These are phyloP conservation scores for Eupsittula cactorum DNA, from an alignment of 2,113 vertebrate species.

Conservation along the genomic window DNA sequence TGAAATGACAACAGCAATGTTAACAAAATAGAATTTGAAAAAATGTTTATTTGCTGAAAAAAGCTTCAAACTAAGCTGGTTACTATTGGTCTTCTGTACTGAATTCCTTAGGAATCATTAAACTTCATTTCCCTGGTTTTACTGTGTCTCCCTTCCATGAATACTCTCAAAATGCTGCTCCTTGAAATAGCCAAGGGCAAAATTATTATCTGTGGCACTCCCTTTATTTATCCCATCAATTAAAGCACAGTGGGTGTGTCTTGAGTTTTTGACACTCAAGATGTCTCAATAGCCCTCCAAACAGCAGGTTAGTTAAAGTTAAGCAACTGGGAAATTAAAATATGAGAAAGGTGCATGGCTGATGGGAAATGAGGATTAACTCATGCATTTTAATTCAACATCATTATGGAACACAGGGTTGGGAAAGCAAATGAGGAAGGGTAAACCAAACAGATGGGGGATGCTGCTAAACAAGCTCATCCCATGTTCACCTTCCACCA, in stretches of 20 bases:
- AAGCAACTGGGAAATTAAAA: neutral
- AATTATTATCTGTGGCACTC: neutral
- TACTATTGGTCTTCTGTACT: neutral
- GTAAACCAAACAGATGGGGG: neutral
- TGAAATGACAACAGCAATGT: neutral
- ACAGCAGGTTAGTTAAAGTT: neutral
- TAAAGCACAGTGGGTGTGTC: fast-evolving
- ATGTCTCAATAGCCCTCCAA: neutral
- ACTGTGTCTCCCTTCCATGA: neutral
- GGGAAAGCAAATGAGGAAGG: neutral
- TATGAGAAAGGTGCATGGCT: fast-evolving
- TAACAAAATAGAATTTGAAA: neutral
- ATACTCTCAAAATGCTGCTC: neutral
- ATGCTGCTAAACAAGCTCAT: neutral
- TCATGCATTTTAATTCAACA: fast-evolving
- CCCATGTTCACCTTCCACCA: neutral
- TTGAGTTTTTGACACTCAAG: neutral
- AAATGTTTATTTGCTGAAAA: neutral
- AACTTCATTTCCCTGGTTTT: neutral
- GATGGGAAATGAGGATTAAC: neutral
- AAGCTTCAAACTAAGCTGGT: neutral
- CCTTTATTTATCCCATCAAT: neutral
- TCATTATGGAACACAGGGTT: neutral
- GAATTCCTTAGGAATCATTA: neutral
- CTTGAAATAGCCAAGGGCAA: neutral